Base-by-base conservation (phyloP, 53 echinoderm and acorn worm genomes). In the Paelopatides confundens region DNA sequence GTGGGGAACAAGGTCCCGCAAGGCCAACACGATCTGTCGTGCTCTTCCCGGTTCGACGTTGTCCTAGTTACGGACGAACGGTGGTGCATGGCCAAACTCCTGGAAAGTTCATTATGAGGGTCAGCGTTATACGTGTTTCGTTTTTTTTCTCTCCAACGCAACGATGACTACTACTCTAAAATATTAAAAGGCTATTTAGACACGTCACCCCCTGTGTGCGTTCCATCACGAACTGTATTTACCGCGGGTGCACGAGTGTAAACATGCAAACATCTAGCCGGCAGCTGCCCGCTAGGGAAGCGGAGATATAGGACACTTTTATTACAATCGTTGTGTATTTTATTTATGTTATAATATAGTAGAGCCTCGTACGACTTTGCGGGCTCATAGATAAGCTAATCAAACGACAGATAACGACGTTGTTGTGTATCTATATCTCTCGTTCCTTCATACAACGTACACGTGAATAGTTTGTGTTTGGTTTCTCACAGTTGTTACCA, bases 161-260 rank as follows among this genome's bases (percentile, higher is more conserved):
- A 43, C 9, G 43, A 43, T 43, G 43, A 43, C 12, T 43, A 43
- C 43, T 10, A 43, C 12, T 23, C 24, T 58, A 23, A 58, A 58
- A 58, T 58, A 58, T 58, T 74, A 74, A 74, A 27, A 46, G 74
- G 46, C 74, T 74, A 74, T 74, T 74, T 74, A 74, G 74, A 38
- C 39, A 74, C 39, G 74, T 74, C 74, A 74, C 26, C 81, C n/a
- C 31, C 81, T 27, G 50, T 48, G 13, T 49, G 50, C 81, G 81
- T 81, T 81, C 81, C 81, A 58, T 58, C 81, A 81, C 81, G 81
- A 81, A 31, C 50, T 12, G 52, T 81, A 33, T 58, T 58, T 52
- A 49, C 52, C 81, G 34, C 50, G 62, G 48, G 50, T 81, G 81
- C 81, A 58, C 62, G 81, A 58, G 81, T 54, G 81, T 52, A 81